Percentiles rank a stretch among this genome's conserved stretches.
Conservation (phyloP, 2,888 invertebrate species). For the Tachina lurida region DNA sequence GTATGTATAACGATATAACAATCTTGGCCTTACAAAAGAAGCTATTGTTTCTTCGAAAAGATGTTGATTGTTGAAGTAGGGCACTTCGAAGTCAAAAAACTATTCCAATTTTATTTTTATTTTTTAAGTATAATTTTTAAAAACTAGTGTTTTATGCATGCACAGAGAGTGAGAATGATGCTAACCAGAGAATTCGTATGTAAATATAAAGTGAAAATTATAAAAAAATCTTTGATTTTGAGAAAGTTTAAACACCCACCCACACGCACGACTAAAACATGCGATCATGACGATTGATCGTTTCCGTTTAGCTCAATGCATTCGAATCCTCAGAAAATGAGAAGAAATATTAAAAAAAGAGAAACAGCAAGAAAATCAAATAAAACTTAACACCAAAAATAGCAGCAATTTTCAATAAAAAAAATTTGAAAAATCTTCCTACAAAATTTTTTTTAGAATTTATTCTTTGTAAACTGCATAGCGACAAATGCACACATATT, state of each 20-base stretch:
- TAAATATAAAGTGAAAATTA: slow-evolving; percentile 58
- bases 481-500: slow-evolving; percentile 1
- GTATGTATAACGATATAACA: too few relatives aligned
- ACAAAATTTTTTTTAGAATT: slow-evolving; percentile 12
- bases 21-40: not conserved
- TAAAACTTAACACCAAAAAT: slow-evolving; percentile 54
- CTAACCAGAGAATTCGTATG: slow-evolving; percentile 55
- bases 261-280: slow-evolving; percentile 45
- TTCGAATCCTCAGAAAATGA: slow-evolving; percentile 43
- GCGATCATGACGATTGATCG: slow-evolving; percentile 69
- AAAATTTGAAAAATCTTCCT: slow-evolving; percentile 1
- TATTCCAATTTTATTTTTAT: not conserved
- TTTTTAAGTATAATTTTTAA: not conserved
- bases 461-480: slow-evolving; percentile 24
- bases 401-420: slow-evolving; percentile 41
- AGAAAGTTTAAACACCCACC: slow-evolving; percentile 56
- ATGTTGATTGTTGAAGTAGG: not conserved
- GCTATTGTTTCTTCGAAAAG: not conserved
- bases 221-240: slow-evolving; percentile 16
- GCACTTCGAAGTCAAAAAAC: not conserved
- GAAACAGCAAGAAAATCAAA: slow-evolving; percentile 23
- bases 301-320: slow-evolving; percentile 68
- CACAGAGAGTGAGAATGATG: slow-evolving; percentile 60
- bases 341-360: slow-evolving; percentile 1
- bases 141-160: not conserved